Evolutionary conservation across 2,888 invertebrate genomes (phyloP), one percentile per base, ranked within the genome.

Genomic region (Folsomia manolachei): DNA sequence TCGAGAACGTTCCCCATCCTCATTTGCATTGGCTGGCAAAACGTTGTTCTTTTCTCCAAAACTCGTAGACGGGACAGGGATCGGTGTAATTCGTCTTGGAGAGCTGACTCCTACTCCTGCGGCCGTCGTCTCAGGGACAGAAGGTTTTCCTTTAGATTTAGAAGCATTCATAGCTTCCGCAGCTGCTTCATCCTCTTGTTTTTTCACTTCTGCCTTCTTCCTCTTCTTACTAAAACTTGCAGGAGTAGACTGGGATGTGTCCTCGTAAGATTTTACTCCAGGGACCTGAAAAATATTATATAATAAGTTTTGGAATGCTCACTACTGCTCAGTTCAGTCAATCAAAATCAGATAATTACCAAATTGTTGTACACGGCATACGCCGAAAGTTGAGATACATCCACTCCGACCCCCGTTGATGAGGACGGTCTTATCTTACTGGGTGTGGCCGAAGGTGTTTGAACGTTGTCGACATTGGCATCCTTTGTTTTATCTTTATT

Each of bases 281-380:
- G 78, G 78, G 67, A 78, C 26, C 78, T 78, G 25, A 14, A 70
- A n/a, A n/a, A n/a, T n/a, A n/a, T n/a, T n/a, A n/a, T n/a, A n/a
- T n/a, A n/a, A n/a, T n/a, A n/a, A n/a, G n/a, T n/a, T n/a, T n/a
- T n/a, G n/a, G 27, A 25, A 27, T 0, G n/a, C n/a, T n/a, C n/a
- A n/a, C n/a, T n/a, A n/a, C n/a, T n/a, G n/a, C n/a, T n/a, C n/a
- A n/a, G n/a, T n/a, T n/a, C n/a, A n/a, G n/a, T n/a, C n/a, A n/a
- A n/a, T n/a, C n/a, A n/a, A n/a, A n/a, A n/a, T n/a, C n/a, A n/a
- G n/a, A n/a, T n/a, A 53, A 65, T 60, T 75, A 78, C 77, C 74
- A 75, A 61, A 21, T 72, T 65, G 27, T 75, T 75, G 65, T 78
- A 78, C 2, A 78, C 73, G 1, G 77, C 75, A 68, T 70, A 78